These are phyloP conservation scores for Adoxophyes honmai DNA, from an alignment of 1,140 invertebrate species.

Conservation along the genomic window DNA sequence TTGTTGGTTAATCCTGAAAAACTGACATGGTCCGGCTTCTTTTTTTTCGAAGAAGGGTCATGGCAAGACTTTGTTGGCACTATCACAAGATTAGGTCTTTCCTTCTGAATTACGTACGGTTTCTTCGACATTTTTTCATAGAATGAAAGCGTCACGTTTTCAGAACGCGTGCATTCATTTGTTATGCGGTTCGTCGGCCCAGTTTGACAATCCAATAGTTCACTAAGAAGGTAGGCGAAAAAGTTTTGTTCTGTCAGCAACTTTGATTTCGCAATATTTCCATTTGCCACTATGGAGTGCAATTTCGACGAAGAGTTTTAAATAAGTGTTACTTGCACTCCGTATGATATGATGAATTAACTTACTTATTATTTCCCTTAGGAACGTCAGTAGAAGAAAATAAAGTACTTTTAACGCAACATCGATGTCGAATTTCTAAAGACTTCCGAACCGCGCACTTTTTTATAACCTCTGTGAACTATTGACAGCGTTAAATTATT, in stretches of 20 bases:
- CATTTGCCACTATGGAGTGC: no score
- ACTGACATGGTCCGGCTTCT: background rate
- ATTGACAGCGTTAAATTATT: no score
- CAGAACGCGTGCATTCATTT: background rate
- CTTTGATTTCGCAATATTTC: background rate
- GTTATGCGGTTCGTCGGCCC: background rate
- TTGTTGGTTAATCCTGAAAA: no score
- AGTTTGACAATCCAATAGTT: background rate
- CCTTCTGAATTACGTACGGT: background rate
- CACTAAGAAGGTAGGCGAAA: conserved; percentile 7
- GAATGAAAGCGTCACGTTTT: background rate
- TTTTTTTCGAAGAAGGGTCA: background rate
- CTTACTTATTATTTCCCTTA: no score
- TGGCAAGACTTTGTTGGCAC: background rate
- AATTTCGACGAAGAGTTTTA: no score
- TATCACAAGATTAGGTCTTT: conserved; percentile 4
- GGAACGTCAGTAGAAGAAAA: no score
- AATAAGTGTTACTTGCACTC: no score
- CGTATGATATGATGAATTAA: no score
- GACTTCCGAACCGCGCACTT: no score
- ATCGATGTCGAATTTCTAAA: no score
- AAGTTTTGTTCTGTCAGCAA: conserved; percentile 7
- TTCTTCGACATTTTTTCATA: conserved; percentile 4
- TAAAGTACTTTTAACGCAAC: no score
- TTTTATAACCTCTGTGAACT: no score